phyloP scores from a whole-genome alignment of 2,888 invertebrate species.

The Drosophila ezoana region DNA sequence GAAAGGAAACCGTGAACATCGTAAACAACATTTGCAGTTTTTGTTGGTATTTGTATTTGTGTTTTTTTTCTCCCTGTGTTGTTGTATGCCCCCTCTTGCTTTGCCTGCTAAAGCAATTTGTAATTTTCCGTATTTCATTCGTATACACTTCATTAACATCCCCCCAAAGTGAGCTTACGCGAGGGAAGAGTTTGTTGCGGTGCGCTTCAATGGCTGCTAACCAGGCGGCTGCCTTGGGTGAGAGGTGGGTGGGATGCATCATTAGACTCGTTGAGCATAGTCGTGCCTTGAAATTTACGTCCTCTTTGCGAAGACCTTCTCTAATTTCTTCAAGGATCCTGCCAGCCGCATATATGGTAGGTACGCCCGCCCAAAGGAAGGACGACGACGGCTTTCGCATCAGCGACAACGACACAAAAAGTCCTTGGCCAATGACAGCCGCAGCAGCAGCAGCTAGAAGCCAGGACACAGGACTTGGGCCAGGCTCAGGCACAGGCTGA shows the following conservation, averaged over 20 bases:
- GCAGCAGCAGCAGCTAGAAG: conserved; percentile 42
- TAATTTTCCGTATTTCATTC: conserved; percentile 80
- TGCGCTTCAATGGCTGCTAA: conserved; percentile 76
- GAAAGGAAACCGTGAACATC: conserved; percentile 81
- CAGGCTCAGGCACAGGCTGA: conserved; percentile 75
- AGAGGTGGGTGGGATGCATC: conserved; percentile 73
- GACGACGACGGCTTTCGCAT: conserved; percentile 35
- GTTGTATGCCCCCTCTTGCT: conserved; percentile 9
- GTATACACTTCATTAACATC: conserved; percentile 79
- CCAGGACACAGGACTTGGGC: conserved; percentile 28
- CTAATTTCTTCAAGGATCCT: conserved; percentile 74
- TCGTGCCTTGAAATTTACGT: conserved; percentile 72
- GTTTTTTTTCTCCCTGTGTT: conserved; percentile 1
- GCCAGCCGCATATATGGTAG: conserved; percentile 63
- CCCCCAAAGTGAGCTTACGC: conserved; percentile 32
- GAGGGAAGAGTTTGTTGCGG: conserved; percentile 59
- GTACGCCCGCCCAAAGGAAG: conserved; percentile 2
- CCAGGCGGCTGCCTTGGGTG: conserved; percentile 30
- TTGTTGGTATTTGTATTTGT: conserved; percentile 15
- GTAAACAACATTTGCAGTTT: conserved; percentile 77
- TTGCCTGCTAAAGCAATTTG: conserved; percentile 65
- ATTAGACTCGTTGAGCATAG: conserved; percentile 79
- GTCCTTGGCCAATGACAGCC: conserved; percentile 84
- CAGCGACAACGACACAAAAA: conserved; percentile 77
- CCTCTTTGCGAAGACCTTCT: conserved; percentile 73